phyloP scores from a whole-genome alignment of 1,140 invertebrate species.

The Drosophila parvula region DNA sequence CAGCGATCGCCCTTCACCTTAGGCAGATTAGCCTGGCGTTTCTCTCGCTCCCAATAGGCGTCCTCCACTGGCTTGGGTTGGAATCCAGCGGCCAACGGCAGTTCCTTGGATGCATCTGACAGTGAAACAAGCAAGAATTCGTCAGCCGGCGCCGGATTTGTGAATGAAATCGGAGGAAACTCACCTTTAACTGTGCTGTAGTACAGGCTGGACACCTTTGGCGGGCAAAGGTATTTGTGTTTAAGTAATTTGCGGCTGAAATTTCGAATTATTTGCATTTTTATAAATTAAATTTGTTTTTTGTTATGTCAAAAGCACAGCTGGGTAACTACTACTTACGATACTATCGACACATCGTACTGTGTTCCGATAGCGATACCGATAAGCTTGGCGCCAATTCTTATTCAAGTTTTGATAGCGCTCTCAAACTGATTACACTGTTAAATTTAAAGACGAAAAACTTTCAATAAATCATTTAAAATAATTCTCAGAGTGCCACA shows the following conservation, averaged over 20 bases:
- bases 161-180: conserved; percentile 47
- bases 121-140: neutral
- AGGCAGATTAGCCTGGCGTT: conserved; percentile 47
- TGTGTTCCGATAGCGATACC: neutral
- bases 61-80: conserved; percentile 81
- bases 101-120: conserved; percentile 6
- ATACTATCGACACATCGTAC: neutral
- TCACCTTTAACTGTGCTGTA: conserved; percentile 56
- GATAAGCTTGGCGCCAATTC: conserved; percentile 13
- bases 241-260: conserved; percentile 56
- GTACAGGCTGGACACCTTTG: conserved; percentile 17
- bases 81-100: conserved; percentile 85
- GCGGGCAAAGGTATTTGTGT: conserved; percentile 49
- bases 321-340: neutral
- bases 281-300: conserved; percentile 18
- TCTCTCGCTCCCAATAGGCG: conserved; percentile 64
- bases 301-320: conserved; percentile 62
- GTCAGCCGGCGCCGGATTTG: conserved; percentile 36
- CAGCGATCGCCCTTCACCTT: conserved; percentile 4
- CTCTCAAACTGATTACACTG: neutral
- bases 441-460: neutral
- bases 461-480: neutral
- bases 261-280: conserved; percentile 69
- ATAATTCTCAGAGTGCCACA: neutral
- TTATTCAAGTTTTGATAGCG: neutral